Base-by-base conservation (phyloP, 2,888 invertebrate species). In the Mechanitis messenoides region DNA sequence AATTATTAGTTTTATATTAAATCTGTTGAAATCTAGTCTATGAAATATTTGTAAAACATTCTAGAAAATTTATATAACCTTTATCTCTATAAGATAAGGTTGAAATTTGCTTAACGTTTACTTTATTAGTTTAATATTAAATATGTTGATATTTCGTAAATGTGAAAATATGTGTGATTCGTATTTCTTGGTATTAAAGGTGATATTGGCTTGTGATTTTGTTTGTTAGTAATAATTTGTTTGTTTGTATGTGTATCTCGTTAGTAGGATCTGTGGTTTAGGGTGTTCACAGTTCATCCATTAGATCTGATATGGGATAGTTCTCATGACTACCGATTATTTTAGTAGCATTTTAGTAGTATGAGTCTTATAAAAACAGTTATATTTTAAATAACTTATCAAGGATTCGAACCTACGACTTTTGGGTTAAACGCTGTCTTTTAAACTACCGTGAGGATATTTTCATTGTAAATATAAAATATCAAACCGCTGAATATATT, bases 191-290 rank as follows among this genome's bases (percentile, higher is more conserved):
- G 11, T 0, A 6, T 59, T 67, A 68, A 65, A 42, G 60, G 9
- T 33, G n/a, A 56, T 33, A 60, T 68, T 66, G 9, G 53, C n/a
- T 58, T 60, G 59, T 1, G 12, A 45, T 56, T 7, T 6, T 7
- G 12, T 53, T 45, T 45, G 3, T 53, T 42, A 38, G 61, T 56
- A 55, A 53, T 62, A 59, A 70, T 66, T 61, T 35, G 35, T 35
- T 62, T 62, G 68, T 71, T 66, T 20, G 20, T 20, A 20, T 20
- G 20, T 20, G 66, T 60, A 63, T 74, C 78, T 83, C 77, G 83
- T 84, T 83, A 84, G 82, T 75, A 78, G 74, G 66, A 72, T 72
- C 71, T 67, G 67, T 66, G 70, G 69, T 74, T 74, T 71, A 78
- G 69, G 69, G 73, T 73, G 72, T 71, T 64, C 59, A 61, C 61